Evolutionary conservation across 2,797 vertebrate genomes (phyloP).

Genomic region (Mallotus villosus): DNA sequence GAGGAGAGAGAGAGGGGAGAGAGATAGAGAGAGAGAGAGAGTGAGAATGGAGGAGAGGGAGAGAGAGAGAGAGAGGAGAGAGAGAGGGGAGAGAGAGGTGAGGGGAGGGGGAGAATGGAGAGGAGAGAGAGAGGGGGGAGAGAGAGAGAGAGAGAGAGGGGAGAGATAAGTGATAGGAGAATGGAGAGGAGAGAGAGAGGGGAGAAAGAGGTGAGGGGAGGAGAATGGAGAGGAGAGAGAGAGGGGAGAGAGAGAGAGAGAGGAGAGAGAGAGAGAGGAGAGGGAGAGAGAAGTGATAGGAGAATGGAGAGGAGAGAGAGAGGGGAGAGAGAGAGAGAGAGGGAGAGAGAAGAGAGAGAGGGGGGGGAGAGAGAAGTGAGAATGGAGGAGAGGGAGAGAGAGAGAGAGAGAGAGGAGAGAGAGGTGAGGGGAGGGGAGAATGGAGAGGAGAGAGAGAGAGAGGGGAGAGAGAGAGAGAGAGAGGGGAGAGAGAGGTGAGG

Average conservation of each 20-base stretch:
- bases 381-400: slow-evolving; percentile 44
- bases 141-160: slow-evolving; percentile 57
- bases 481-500: slow-evolving; percentile 59
- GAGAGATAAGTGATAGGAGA: slow-evolving; percentile 46
- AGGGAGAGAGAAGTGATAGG: too few species aligned
- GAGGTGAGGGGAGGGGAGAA: slow-evolving; percentile 44
- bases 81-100: slow-evolving; percentile 53
- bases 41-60: slow-evolving; percentile 43
- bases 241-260: slow-evolving; percentile 59
- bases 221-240: slow-evolving; percentile 32
- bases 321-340: slow-evolving; percentile 2
- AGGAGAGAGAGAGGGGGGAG: slow-evolving; percentile 44
- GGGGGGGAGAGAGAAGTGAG: slow-evolving; percentile 47
- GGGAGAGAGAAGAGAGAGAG: slow-evolving; percentile 62
- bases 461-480: slow-evolving; percentile 30
- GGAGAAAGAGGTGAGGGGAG: slow-evolving; percentile 51
- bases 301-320: slow-evolving; percentile 47
- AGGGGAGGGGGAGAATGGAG: slow-evolving; percentile 31
- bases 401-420: slow-evolving; percentile 59
- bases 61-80: slow-evolving; percentile 21
- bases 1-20: slow-evolving; percentile 34
- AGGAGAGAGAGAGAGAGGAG: slow-evolving; percentile 44
- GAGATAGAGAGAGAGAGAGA: slow-evolving; percentile 48
- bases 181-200: slow-evolving; percentile 45
- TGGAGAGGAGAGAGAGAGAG: too few species aligned